A percentile compares a stretch with the other conserved stretches of the same genome.
Evolutionary conservation across 2,113 vertebrate genomes (phyloP).

Genomic region (Cynoglossus semilaevis): DNA sequence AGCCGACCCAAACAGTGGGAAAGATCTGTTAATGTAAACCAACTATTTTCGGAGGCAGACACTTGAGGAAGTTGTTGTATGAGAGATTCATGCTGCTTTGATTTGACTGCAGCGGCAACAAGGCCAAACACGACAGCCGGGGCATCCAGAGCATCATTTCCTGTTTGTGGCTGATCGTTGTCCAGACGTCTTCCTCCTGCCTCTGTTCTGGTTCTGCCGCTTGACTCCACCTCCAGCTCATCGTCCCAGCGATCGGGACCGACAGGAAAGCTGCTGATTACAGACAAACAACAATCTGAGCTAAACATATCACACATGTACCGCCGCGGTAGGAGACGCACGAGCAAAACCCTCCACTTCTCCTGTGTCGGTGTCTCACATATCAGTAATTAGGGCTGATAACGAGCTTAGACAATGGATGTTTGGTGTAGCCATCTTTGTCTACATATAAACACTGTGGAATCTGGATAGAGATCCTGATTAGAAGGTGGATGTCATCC

Average conservation of each 20-base stretch:
- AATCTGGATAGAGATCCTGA: constrained; percentile 54
- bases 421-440: constrained; percentile 51
- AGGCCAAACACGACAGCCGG: constrained; percentile 64
- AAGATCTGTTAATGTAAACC: constrained; percentile 61
- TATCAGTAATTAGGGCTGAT: constrained; percentile 58
- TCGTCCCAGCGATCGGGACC: constrained; percentile 50
- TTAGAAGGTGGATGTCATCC: constrained; percentile 50
- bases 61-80: constrained; percentile 46
- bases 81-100: constrained; percentile 59
- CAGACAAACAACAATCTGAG: constrained; percentile 61
- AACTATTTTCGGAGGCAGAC: constrained; percentile 57
- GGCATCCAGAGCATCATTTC: constrained; percentile 64
- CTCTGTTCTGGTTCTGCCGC: constrained; percentile 12
- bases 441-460: constrained; percentile 56
- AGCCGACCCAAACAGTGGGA: constrained; percentile 48
- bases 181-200: constrained; percentile 66
- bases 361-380: constrained; percentile 13
- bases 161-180: constrained; percentile 73
- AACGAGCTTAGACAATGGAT: constrained; percentile 53
- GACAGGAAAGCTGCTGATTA: constrained; percentile 68
- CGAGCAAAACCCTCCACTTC: constrained; percentile 13
- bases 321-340: constrained; percentile 38
- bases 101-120: constrained; percentile 45
- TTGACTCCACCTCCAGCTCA: constrained; percentile 26
- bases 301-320: constrained; percentile 54